A percentile compares a stretch with the other conserved stretches of the same genome.
phyloP scores from a whole-genome alignment of 1,140 invertebrate species.

The Notospermus geniculatus region DNA sequence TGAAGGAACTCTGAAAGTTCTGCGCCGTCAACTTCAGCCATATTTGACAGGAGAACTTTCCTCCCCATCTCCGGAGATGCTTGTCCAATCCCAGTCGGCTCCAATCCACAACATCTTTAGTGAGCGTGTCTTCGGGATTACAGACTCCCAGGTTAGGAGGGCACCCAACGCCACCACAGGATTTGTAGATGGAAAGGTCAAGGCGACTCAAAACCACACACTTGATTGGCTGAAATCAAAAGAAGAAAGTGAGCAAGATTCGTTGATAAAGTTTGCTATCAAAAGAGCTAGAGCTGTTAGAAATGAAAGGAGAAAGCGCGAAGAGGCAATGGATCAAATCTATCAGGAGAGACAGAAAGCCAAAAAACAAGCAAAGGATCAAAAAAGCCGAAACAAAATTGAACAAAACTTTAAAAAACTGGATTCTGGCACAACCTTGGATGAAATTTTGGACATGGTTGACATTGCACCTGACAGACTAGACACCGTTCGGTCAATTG shows the following conservation, averaged over 20 bases:
- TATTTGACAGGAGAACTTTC: not conserved
- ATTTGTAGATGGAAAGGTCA: not conserved
- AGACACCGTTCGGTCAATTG: too few relatives aligned
- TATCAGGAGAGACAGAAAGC: too few relatives aligned
- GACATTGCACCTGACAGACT: too few relatives aligned
- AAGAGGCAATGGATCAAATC: too few relatives aligned
- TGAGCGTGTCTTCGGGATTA: not conserved
- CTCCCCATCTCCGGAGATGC: not conserved
- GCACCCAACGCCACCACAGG: not conserved
- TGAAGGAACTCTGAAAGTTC: not conserved
- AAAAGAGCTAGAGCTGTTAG: not conserved
- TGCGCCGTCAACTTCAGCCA: too few relatives aligned
- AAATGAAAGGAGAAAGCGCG: not conserved
- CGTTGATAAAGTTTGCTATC: not conserved
- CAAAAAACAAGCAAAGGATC: too few relatives aligned
- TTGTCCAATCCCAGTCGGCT: not conserved
- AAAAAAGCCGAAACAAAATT: too few relatives aligned
- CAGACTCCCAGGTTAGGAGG: not conserved
- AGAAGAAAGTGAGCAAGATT: not conserved
- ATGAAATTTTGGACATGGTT: too few relatives aligned
- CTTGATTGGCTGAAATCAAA: not conserved
- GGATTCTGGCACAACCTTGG: too few relatives aligned
- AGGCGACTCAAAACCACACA: not conserved
- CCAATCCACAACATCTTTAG: constrained; percentile 2
- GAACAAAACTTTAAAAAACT: too few relatives aligned